A percentile compares a stretch with the other conserved stretches of the same genome.
phyloP scores from a whole-genome alignment of 2,888 invertebrate genomes.

The Tachina grossa region DNA sequence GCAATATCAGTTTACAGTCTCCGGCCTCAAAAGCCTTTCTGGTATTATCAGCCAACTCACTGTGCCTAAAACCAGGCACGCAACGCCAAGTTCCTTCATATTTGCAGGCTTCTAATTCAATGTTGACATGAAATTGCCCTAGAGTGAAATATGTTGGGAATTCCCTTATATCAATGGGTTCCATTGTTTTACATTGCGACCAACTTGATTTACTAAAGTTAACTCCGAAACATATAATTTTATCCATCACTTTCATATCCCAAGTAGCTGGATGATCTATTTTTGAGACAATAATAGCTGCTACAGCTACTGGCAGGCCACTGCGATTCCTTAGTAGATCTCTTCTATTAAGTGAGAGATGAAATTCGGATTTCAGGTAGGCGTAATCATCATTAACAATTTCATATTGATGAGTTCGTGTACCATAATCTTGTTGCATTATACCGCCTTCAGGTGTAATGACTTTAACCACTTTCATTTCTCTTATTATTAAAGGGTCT shows the following conservation, averaged over 20 bases:
- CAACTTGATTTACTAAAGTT: constrained; percentile 78
- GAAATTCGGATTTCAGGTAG: constrained; percentile 75
- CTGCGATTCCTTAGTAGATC: constrained; percentile 78
- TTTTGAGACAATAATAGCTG: constrained; percentile 78
- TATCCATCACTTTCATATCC: constrained; percentile 78
- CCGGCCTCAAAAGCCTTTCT: constrained; percentile 73
- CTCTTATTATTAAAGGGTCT: constrained; percentile 75
- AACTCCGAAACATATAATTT: constrained; percentile 79
- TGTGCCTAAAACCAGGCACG: constrained; percentile 77
- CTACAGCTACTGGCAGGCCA: constrained; percentile 78
- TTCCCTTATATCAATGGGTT: constrained; percentile 76
- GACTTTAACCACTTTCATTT: constrained; percentile 77
- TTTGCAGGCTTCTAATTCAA: constrained; percentile 72
- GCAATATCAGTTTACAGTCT: constrained; percentile 77
- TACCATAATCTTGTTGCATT: constrained; percentile 75
- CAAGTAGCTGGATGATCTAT: constrained; percentile 81
- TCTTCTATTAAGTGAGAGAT: constrained; percentile 77
- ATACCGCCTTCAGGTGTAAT: constrained; percentile 75
- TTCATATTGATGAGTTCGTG: constrained; percentile 77
- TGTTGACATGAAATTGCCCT: constrained; percentile 78
- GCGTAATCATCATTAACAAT: constrained; percentile 79
- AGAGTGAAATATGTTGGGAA: constrained; percentile 78
- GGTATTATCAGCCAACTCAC: constrained; percentile 76
- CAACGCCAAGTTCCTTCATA: constrained; percentile 79
- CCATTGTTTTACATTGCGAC: constrained; percentile 75